Evolutionary conservation across 2,797 vertebrate genomes (phyloP), one percentile per base, ranked within the genome.

Genomic region (Tauraco hartlaubi): DNA sequence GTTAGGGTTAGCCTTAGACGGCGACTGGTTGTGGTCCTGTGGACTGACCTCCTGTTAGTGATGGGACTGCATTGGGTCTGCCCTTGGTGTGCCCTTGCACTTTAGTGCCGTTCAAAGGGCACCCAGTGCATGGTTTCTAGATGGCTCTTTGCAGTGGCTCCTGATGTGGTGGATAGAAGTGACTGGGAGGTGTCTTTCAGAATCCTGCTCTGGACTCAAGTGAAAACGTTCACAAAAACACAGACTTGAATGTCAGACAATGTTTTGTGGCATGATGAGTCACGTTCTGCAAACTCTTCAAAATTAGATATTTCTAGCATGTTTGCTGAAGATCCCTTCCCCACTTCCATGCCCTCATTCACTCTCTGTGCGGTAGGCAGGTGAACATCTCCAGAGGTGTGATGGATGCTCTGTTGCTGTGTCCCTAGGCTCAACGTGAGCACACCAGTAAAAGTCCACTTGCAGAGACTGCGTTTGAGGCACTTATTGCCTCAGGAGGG

Each of bases 191-290:
- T 33, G 6, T 22, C 11, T 55, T 80, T 61, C 25, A 72, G 61
- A 71, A 48, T 8, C 29, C 84, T 3, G 12, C 10, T 35, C 29
- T 33, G 19, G 6, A 4, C 9, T 86, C 14, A 11, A 6, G 23
- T 25, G 26, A 52, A 71, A 37, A 37, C n/a, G 9, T 9, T 35
- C 5, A 3, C 19, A 69, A 59, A 75, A 69, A 26, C 29, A 18
- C 5, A 7, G 6, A 9, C 4, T 6, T 44, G 58, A 72, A 61
- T 0, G 0, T 49, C 16, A 33, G 23, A 3, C 2, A 8, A 11
- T 3, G 7, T 28, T 81, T 66, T 73, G 25, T 55, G 25, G 4
- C 7, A 12, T 0, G 0, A 22, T 4, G 9, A 69, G 26, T 29
- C 21, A 1, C 5, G 4, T 28, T 67, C 56, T 28, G 7, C 8